A percentile compares a stretch with the other conserved stretches of the same genome.
Conservation (phyloP, 2,888 invertebrate species). For the Brassicogethes aeneus region DNA sequence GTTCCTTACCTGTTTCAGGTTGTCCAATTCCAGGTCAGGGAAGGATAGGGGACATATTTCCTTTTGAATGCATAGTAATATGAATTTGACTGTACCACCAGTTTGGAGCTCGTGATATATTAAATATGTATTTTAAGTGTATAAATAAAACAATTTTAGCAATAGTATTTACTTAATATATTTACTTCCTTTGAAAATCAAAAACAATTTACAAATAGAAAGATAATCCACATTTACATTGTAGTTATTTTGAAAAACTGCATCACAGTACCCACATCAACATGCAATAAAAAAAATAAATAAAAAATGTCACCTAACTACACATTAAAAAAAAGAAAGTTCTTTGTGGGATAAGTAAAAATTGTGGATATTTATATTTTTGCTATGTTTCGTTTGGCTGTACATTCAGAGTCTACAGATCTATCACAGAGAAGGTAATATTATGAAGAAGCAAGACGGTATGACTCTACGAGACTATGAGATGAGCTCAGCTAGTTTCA, state of each 20-base stretch:
- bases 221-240: constrained; percentile 39
- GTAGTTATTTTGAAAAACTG: constrained; percentile 34
- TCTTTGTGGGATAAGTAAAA: too few species aligned
- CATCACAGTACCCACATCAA: constrained; percentile 41
- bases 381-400: too few species aligned
- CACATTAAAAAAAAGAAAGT: neutral
- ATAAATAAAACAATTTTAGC: constrained; percentile 18
- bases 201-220: constrained; percentile 42
- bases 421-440: neutral
- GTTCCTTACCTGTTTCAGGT: too few species aligned
- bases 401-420: too few species aligned
- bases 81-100: constrained; percentile 32
- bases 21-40: constrained; percentile 49
- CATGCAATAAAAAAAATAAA: constrained; percentile 18
- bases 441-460: constrained; percentile 10
- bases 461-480: neutral
- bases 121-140: neutral
- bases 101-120: neutral
- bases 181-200: constrained; percentile 37
- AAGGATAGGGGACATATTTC: constrained; percentile 42
- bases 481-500: neutral
- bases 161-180: constrained; percentile 29
- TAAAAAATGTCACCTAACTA: constrained; percentile 6
- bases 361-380: too few species aligned
- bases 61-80: constrained; percentile 62